Conservation (phyloP, 2,888 invertebrate genomes). For the Yponomeuta malinellus region DNA sequence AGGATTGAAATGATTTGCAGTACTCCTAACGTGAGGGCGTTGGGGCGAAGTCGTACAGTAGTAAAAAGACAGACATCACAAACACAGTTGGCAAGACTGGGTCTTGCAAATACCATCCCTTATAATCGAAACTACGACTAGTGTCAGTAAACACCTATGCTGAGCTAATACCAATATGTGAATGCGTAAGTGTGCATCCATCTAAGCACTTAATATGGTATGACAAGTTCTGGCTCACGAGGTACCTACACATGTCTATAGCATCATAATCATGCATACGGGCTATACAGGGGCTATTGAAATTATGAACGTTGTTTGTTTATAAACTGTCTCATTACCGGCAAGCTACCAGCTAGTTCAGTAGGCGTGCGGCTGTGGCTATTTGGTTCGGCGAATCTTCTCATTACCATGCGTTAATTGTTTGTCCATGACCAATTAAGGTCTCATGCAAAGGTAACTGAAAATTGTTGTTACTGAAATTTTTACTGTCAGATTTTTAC, state of each 20-base stretch:
- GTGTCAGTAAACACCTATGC: too few relatives aligned
- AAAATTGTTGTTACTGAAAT: too few relatives aligned
- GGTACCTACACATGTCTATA: neutral
- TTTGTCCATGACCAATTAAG: neutral
- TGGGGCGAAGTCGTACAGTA: too few relatives aligned
- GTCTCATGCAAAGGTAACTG: neutral
- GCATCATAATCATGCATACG: neutral
- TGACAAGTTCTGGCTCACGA: neutral
- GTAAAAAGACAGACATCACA: too few relatives aligned
- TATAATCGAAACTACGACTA: too few relatives aligned
- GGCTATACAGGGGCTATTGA: slow-evolving; percentile 27
- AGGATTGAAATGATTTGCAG: too few relatives aligned
- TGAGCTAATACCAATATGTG: too few relatives aligned
- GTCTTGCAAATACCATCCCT: too few relatives aligned
- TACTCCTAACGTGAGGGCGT: too few relatives aligned
- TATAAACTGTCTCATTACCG: slow-evolving; percentile 50
- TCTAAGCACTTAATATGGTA: neutral
- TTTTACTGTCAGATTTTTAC: too few relatives aligned
- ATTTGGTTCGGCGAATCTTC: neutral
- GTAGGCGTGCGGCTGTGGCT: neutral
- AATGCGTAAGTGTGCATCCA: neutral
- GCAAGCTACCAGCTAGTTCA: slow-evolving; percentile 7
- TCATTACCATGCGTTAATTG: neutral
- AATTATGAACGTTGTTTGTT: slow-evolving; percentile 39
- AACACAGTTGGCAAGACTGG: too few relatives aligned